Base-by-base conservation (phyloP, 2,888 invertebrate species). In the Aleiodes leptofemur region DNA sequence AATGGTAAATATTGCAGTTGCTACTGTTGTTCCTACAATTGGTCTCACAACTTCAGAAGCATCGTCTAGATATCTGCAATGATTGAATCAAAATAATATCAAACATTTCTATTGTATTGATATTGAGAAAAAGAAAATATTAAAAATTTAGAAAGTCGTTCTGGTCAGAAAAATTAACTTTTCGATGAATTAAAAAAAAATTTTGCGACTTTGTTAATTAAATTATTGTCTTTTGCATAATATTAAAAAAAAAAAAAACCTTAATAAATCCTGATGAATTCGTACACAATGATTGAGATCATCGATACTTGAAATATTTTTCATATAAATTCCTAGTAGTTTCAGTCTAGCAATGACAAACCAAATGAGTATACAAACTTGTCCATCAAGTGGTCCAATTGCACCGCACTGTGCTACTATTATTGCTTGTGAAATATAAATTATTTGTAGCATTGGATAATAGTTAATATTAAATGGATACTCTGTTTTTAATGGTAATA, bases 401-500 rank as follows among this genome's bases (percentile, higher is more conserved):
- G 81, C 74, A 8, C 79, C 56, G 5, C 76, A 76, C 50, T 82
- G 82, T 23, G 81, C 4, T 4, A 77, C 79, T n/a, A 61, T 72
- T 0, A 81, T 43, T n/a, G 80, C 76, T 75, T 83, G 84, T 59
- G 79, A 79, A 3, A 79, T 8, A 64, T 82, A 84, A 14, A 81
- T 56, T 0, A 81, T 53, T 53, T 76, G 78, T 31, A 43, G 70
- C 0, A 78, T 11, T 16, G 77, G 78, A 70, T 68, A 70, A 29
- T 74, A 23, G 0, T 81, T 57, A 8, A 70, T 51, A 1, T 77
- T 1, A 77, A 83, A 84, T 16, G 83, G 87, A 77, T 86, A 87
- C 55, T 79, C 75, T 0, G 82, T 77, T n/a, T 82, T 78, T 0
- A 80, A 79, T 8, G 87, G 87, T 13, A 87, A 79, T 1, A 77